These are phyloP conservation scores for Cryptoleucopteryx plumbea DNA, from an alignment of 2,113 vertebrate species.

Conservation along the genomic window DNA sequence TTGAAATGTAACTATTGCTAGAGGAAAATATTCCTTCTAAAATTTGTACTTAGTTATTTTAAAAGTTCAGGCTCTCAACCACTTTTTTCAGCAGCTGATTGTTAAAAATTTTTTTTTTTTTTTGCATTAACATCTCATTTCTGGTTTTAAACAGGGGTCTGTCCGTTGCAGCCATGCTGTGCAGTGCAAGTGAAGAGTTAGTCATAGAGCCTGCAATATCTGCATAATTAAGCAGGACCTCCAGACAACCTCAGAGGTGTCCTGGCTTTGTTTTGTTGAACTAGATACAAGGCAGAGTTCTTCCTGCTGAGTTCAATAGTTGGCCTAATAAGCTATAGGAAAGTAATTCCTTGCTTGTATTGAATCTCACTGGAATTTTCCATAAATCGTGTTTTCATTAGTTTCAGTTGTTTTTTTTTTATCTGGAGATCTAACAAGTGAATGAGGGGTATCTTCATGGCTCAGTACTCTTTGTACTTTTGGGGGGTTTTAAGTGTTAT, in stretches of 20 bases:
- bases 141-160: background rate
- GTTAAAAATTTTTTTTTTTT: background rate
- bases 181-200: background rate
- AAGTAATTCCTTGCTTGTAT: background rate
- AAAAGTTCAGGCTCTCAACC: background rate
- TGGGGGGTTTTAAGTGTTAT: background rate
- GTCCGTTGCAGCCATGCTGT: background rate
- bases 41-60: background rate
- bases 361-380: background rate
- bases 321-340: background rate
- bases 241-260: background rate
- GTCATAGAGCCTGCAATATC: background rate
- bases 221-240: constrained; percentile 17
- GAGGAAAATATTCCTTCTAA: background rate
- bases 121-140: background rate
- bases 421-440: background rate
- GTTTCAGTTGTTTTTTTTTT: background rate
- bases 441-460: background rate
- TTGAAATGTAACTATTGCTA: background rate
- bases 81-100: background rate
- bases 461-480: background rate
- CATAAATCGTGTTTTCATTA: background rate
- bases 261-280: constrained; percentile 9
- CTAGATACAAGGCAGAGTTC: background rate
- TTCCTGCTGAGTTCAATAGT: background rate